phyloP scores from a whole-genome alignment of 2,888 invertebrate genomes.

The Brenthis daphne region DNA sequence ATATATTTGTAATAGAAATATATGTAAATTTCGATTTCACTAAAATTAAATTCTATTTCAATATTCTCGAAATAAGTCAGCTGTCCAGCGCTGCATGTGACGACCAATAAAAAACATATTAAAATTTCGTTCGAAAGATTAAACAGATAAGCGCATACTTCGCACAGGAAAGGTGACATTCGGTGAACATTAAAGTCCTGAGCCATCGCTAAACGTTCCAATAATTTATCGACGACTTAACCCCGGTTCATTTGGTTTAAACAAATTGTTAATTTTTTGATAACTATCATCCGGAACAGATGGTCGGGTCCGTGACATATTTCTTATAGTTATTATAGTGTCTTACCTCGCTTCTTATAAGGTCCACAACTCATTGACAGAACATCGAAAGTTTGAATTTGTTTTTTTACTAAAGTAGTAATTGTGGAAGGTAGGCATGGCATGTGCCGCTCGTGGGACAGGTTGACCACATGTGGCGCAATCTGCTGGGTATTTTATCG shows the following conservation, averaged over 20 bases:
- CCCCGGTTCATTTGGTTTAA: slow-evolving; percentile 80
- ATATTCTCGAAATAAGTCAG: slow-evolving; percentile 46
- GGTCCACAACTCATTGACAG: slow-evolving; percentile 37
- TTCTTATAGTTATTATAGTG: slow-evolving; percentile 41
- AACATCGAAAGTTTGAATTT: slow-evolving; percentile 50
- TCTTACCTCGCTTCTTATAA: slow-evolving; percentile 30
- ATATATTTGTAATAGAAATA: not conserved
- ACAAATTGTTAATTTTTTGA: slow-evolving; percentile 83
- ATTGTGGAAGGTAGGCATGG: slow-evolving; percentile 75
- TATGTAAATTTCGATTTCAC: slow-evolving; percentile 17
- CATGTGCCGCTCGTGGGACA: slow-evolving; percentile 80
- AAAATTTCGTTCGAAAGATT: slow-evolving; percentile 63
- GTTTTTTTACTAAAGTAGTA: slow-evolving; percentile 68
- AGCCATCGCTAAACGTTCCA: slow-evolving; percentile 69
- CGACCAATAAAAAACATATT: slow-evolving; percentile 59
- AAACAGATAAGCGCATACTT: slow-evolving; percentile 68
- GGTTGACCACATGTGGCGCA: slow-evolving; percentile 81
- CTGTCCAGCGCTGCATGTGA: slow-evolving; percentile 51
- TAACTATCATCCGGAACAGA: slow-evolving; percentile 80
- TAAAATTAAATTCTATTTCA: slow-evolving; percentile 24
- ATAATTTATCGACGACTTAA: slow-evolving; percentile 77
- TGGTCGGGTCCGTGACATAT: slow-evolving; percentile 55
- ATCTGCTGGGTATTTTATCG: slow-evolving; percentile 74
- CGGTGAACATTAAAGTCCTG: slow-evolving; percentile 71
- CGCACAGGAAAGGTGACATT: slow-evolving; percentile 76